A percentile compares a stretch with the other conserved stretches of the same genome.
Evolutionary conservation across 1,140 invertebrate species (phyloP).

Genomic region (Aphelenchoides besseyi): DNA sequence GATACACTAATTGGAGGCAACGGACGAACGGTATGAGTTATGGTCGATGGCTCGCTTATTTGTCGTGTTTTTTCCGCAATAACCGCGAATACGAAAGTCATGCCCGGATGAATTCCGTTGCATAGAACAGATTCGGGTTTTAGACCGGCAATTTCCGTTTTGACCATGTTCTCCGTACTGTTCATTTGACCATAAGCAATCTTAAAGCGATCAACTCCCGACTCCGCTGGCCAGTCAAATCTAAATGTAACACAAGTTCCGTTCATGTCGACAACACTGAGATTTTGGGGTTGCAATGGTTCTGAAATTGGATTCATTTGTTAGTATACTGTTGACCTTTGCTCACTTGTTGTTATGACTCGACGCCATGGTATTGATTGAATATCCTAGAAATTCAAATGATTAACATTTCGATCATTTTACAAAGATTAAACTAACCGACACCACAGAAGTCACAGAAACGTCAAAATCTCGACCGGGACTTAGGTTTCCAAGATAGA

Average conservation of each 20-base stretch:
- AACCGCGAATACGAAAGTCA: conserved; percentile 52
- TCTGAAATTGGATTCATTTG: conserved; percentile 36
- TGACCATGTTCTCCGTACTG: not conserved
- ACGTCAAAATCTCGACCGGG: conserved; percentile 58
- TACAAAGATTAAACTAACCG: too few species aligned
- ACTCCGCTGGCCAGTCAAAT: conserved; percentile 46
- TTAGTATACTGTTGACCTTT: not conserved
- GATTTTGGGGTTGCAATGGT: conserved; percentile 43
- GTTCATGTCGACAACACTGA: conserved; percentile 42
- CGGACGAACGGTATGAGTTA: conserved; percentile 49
- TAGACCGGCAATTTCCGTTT: not conserved
- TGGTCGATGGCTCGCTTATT: conserved; percentile 50
- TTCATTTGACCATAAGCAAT: conserved; percentile 47
- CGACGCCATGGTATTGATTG: conserved; percentile 51
- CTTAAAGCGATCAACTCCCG: conserved; percentile 51
- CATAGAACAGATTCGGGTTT: conserved; percentile 35
- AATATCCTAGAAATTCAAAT: too few species aligned
- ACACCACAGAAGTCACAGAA: conserved; percentile 47
- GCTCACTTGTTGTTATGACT: conserved; percentile 56
- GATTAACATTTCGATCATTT: too few species aligned
- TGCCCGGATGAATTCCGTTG: conserved; percentile 34
- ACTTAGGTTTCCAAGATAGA: conserved; percentile 58
- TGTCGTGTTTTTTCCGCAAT: conserved; percentile 52
- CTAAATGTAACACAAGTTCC: conserved; percentile 42
- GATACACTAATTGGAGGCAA: conserved; percentile 48